Evolutionary conservation across 2,797 vertebrate genomes (phyloP).

Genomic region (Podarcis siculus): DNA sequence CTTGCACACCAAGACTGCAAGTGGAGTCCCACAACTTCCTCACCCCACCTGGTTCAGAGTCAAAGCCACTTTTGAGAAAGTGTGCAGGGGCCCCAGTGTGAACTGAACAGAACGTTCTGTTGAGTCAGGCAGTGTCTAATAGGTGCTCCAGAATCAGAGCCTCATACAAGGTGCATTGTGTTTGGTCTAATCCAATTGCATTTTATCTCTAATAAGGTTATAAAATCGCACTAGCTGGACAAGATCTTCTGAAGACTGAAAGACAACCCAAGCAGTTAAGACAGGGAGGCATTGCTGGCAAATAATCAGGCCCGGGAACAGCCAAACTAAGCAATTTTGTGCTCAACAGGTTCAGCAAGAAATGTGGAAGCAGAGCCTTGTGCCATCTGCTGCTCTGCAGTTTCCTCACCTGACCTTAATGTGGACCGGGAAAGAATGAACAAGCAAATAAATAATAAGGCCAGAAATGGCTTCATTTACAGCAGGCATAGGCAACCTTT

Average conservation of each 20-base stretch:
- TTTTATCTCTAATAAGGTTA: not conserved
- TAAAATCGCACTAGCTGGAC: not conserved
- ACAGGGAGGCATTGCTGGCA: not conserved
- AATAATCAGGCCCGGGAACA: not conserved
- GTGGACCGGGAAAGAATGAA: slow-evolving; percentile 54
- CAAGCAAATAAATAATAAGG: slow-evolving; percentile 46
- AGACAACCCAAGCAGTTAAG: slow-evolving; percentile 8
- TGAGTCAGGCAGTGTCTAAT: too few species aligned
- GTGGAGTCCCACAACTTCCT: not conserved
- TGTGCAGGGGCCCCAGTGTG: not conserved
- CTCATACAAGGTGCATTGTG: not conserved
- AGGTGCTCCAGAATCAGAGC: not conserved
- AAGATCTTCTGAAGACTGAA: not conserved
- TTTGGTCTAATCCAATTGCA: not conserved
- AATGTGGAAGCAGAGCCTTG: slow-evolving; percentile 42
- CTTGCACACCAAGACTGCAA: not conserved
- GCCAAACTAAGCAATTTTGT: slow-evolving; percentile 7
- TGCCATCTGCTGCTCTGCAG: slow-evolving; percentile 61
- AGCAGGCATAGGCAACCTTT: slow-evolving; percentile 1
- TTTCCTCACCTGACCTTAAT: slow-evolving; percentile 38
- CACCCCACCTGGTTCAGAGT: too few species aligned
- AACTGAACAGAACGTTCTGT: not conserved
- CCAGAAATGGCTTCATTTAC: slow-evolving; percentile 65
- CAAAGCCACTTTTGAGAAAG: not conserved
- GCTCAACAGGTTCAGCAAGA: slow-evolving; percentile 10